Evolutionary conservation across 2,113 vertebrate species (phyloP), one percentile per base, ranked within the genome.

Genomic region (Todiramphus chloris): DNA sequence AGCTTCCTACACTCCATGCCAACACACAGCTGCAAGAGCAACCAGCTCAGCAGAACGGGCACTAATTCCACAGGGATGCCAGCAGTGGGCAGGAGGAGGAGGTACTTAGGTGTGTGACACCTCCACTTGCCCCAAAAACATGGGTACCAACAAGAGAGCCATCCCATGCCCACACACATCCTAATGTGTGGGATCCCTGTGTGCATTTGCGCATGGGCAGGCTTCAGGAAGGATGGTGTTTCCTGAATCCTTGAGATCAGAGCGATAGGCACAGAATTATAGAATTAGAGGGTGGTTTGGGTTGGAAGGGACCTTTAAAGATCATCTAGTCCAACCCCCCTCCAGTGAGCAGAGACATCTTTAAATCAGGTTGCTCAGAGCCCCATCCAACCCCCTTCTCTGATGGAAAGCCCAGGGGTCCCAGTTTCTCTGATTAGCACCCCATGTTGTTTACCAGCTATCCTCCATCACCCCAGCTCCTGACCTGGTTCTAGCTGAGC

Each of bases 41-140:
- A 41, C 11, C 72, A 23, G 64, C 64, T 93, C 93, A 81, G 93
- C 89, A 95, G 43, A 88, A 92, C 0, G 0, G 27, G 14, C 13
- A 13, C 27, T 50, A 66, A 60, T 6, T 43, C 67, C 37, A 11
- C 4, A 4, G 60, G 73, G 56, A 7, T 7, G 1, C 14, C 0
- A 5, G 21, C 0, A 0, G 11, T 25, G 33, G 67, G 35, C 31
- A 14, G 14, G 43, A 56, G 31, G 4, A 56, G n/a, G 25, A 31
- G 19, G 28, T 3, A 23, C 6, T 2, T 0, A 3, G 3, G 2
- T 5, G 4, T 13, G 2, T 11, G 64, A 66, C 33, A 21, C 4
- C 27, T 76, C 63, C 14, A 2, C 11, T 50, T 30, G 2, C 27
- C 19, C 80, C 51, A 17, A 75, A 56, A 83, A 11, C 17, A 3